A percentile compares a stretch with the other conserved stretches of the same genome.
phyloP scores from a whole-genome alignment of 2,888 invertebrate species.

The Drosophila neoperkinsi region DNA sequence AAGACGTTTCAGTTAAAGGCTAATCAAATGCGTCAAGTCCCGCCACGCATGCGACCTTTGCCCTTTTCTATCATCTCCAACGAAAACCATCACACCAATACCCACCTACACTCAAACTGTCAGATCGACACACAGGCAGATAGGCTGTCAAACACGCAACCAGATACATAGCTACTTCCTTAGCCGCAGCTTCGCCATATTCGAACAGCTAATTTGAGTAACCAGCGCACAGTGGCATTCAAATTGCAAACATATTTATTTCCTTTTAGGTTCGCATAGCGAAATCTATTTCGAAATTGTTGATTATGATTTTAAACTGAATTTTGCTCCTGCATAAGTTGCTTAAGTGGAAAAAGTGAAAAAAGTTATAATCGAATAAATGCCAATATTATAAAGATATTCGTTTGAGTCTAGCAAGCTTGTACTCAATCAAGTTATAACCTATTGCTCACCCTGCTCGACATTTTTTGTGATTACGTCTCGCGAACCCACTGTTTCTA shows the following conservation, averaged over 20 bases:
- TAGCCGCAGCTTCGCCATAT: constrained; percentile 16
- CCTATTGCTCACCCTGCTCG: background rate
- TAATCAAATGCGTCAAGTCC: constrained; percentile 62
- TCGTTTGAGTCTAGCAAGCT: background rate
- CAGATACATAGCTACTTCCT: constrained; percentile 8
- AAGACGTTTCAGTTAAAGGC: constrained; percentile 36
- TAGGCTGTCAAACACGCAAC: constrained; percentile 6
- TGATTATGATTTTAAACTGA: background rate
- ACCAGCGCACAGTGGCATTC: constrained; percentile 16
- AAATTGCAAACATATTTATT: background rate
- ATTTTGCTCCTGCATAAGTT: background rate
- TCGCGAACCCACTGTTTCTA: constrained; percentile 10
- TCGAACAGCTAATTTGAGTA: constrained; percentile 5
- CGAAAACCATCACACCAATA: constrained; percentile 18
- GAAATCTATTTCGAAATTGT: background rate
- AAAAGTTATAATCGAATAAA: background rate
- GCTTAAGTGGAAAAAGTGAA: background rate
- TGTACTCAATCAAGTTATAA: background rate
- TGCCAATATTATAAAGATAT: background rate
- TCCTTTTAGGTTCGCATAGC: background rate
- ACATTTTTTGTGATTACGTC: background rate
- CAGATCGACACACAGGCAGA: constrained; percentile 10
- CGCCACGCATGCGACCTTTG: constrained; percentile 60
- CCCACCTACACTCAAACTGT: constrained; percentile 11
- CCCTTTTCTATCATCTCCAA: constrained; percentile 48